Evolutionary conservation across 1,140 invertebrate species (phyloP).

Genomic region (Drosophila subobscura): DNA sequence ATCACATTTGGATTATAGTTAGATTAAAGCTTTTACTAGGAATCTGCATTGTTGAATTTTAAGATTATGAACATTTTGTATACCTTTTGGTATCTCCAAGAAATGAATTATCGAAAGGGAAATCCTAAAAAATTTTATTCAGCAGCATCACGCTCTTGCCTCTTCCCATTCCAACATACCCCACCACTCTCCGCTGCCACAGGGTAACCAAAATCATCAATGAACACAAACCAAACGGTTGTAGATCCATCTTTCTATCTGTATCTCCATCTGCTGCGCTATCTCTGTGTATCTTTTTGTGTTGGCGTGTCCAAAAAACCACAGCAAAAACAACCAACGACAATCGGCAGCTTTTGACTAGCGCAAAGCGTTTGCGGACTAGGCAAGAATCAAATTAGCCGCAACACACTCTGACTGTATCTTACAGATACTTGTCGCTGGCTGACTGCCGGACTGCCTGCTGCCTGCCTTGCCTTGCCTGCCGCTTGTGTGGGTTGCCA

Average conservation of each 20-base stretch:
- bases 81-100: no score
- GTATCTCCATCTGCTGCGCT: constrained; percentile 40
- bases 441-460: constrained; percentile 25
- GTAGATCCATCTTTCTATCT: constrained; percentile 42
- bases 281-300: constrained; percentile 41
- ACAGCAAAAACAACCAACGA: constrained; percentile 49
- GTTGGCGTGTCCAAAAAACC: constrained; percentile 63
- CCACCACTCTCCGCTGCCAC: no score
- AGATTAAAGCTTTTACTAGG: no score
- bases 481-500: constrained; percentile 43
- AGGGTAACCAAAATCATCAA: constrained; percentile 58
- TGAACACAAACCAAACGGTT: constrained; percentile 54
- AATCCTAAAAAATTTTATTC: no score
- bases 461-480: constrained; percentile 17
- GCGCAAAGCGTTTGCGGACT: constrained; percentile 68
- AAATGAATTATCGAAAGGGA: no score
- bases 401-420: constrained; percentile 63
- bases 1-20: no score
- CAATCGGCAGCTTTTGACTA: constrained; percentile 73
- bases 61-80: no score
- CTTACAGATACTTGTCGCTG: constrained; percentile 66
- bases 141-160: no score
- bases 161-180: no score
- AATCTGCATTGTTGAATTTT: no score
- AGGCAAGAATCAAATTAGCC: constrained; percentile 78